These are phyloP conservation scores for Theodoxus fluviatilis DNA, from an alignment of 2,888 invertebrate species.

Conservation along the genomic window DNA sequence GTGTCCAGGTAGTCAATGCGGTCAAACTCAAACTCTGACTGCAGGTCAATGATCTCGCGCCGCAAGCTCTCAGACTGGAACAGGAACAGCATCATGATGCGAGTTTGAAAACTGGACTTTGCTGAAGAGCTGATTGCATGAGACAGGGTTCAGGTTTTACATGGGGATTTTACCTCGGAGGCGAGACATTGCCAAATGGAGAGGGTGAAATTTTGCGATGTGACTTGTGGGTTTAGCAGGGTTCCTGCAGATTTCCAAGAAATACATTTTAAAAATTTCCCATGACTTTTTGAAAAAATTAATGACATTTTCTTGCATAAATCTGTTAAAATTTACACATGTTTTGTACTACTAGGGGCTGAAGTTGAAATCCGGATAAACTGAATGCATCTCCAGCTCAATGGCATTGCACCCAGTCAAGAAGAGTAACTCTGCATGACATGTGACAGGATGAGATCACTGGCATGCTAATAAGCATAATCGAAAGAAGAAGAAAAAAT, in stretches of 20 bases:
- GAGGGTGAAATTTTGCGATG: not conserved
- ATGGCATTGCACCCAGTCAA: too few relatives aligned
- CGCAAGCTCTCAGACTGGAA: slow-evolving; percentile 73
- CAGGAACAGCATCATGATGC: slow-evolving; percentile 15
- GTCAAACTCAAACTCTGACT: slow-evolving; percentile 82
- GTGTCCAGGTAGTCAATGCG: slow-evolving; percentile 84
- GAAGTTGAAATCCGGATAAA: too few relatives aligned
- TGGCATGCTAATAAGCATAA: too few relatives aligned
- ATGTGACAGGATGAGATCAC: too few relatives aligned
- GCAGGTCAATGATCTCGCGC: slow-evolving; percentile 78
- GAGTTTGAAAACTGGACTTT: not conserved
- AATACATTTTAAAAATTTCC: too few relatives aligned
- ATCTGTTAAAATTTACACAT: too few relatives aligned
- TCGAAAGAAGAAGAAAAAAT: too few relatives aligned
- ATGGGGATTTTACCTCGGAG: not conserved
- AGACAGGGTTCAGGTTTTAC: not conserved
- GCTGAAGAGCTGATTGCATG: not conserved
- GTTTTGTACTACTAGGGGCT: too few relatives aligned
- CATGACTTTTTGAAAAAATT: too few relatives aligned
- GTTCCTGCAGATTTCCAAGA: slow-evolving; percentile 12
- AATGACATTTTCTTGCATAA: too few relatives aligned
- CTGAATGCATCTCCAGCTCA: too few relatives aligned
- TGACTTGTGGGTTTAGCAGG: not conserved
- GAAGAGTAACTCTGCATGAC: too few relatives aligned
- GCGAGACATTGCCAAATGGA: not conserved